Base-by-base conservation (phyloP, 2,113 vertebrate species). In the Prinia subflava region DNA sequence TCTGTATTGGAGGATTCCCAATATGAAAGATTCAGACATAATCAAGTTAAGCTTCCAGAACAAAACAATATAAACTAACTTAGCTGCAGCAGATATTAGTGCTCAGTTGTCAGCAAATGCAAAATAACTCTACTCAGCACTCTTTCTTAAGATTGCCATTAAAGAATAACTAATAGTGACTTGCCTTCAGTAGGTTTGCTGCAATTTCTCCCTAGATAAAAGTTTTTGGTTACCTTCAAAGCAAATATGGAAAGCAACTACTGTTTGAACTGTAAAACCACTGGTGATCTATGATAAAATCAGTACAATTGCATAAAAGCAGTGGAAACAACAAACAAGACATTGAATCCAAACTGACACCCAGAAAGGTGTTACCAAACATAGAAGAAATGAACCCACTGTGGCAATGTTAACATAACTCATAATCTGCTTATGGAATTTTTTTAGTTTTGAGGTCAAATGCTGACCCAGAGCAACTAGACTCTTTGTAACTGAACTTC, bases 331-430 rank as follows among this genome's bases (percentile, higher is more conserved):
- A 80, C 55, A 77, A 92, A 67, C 0, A 18, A 47, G 13, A 84
- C 59, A 70, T 1, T 85, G 78, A 84, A 93, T 55, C 35, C 77
- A 75, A 82, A 39, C 10, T 42, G 79, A 90, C 42, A 83, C 24
- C 22, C n/a, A 74, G 25, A 62, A 92, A 76, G 21, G 28, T 74
- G 52, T 94, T 94, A 88, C 18, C 73, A 91, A 96, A 96, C 88
- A 89, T 33, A 57, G 70, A 94, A 96, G 89, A 97, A 97, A 94
- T 96, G 86, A 91, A 83, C 59, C 52, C 63, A 87, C 60, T 94
- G 90, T 93, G 60, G 55, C 19, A 92, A 76, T n/a, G 17, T 56
- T 83, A 91, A 53, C 25, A 9, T 67, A 75, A 53, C 68, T 60
- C 80, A 57, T 77, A 91, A 95, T 94, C 92, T 92, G 59, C 90